These are phyloP conservation scores for Syndactyla subalaris DNA, from an alignment of 2,797 vertebrate species.

Conservation along the genomic window DNA sequence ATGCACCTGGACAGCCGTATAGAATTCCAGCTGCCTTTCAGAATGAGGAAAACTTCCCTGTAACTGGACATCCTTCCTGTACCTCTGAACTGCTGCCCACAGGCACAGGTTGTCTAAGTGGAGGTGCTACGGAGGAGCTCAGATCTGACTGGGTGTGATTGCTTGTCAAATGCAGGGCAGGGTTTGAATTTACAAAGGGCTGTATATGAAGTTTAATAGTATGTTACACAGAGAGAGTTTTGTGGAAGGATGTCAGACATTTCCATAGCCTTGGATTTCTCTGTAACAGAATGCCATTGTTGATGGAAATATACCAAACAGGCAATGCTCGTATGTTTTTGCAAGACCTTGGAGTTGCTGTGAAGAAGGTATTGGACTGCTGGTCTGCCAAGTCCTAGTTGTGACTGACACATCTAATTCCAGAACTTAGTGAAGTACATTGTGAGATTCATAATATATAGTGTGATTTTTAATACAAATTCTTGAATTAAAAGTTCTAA, in stretches of 20 bases:
- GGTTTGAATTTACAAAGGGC: background rate
- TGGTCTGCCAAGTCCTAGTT: background rate
- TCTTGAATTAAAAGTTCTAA: background rate
- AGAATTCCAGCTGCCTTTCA: background rate
- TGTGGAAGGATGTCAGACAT: background rate
- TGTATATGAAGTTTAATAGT: background rate
- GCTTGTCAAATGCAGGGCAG: background rate
- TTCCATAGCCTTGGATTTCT: background rate
- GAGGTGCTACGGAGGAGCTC: background rate
- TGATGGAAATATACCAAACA: background rate
- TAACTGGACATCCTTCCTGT: rapidly evolving
- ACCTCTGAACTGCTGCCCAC: background rate
- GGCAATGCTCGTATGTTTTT: background rate
- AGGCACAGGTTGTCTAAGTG: background rate
- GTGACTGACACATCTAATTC: background rate
- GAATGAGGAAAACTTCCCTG: background rate
- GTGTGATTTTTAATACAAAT: background rate
- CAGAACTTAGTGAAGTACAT: background rate
- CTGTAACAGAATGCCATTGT: background rate
- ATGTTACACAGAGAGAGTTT: background rate
- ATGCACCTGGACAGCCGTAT: background rate
- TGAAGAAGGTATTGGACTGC: background rate
- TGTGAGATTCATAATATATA: background rate
- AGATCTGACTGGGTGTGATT: background rate
- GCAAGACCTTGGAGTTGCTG: background rate